Percentiles rank a stretch among this genome's conserved stretches.
phyloP scores from a whole-genome alignment of 2,113 vertebrate species.

The Odobenus rosmarus region DNA sequence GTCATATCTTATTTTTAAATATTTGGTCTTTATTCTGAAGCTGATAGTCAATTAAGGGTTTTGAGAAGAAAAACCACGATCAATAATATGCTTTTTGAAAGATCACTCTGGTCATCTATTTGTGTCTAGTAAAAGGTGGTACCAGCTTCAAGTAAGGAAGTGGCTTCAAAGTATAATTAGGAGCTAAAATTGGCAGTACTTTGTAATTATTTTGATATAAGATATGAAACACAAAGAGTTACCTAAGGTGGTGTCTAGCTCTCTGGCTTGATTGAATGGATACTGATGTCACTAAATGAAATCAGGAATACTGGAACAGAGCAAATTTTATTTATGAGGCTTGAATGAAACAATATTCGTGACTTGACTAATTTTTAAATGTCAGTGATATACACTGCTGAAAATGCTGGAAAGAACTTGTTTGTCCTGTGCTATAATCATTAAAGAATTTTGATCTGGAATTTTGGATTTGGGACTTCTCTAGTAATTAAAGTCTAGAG shows the following conservation, averaged over 20 bases:
- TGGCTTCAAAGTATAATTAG: neutral
- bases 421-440: neutral
- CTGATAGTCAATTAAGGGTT: neutral
- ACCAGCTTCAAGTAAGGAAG: neutral
- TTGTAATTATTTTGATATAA: neutral
- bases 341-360: neutral
- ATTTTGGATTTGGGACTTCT: neutral
- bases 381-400: neutral
- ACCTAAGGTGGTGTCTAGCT: neutral
- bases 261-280: neutral
- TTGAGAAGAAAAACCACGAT: neutral
- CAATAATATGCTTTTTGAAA: neutral
- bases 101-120: neutral
- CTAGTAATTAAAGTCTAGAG: neutral
- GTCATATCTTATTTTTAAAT: neutral
- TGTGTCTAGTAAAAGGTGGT: neutral
- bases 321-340: neutral
- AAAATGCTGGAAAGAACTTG: neutral
- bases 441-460: neutral
- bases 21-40: slow-evolving; percentile 29
- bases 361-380: neutral
- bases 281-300: neutral
- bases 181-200: neutral
- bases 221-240: neutral
- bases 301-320: neutral